Percentiles rank a stretch among this genome's conserved stretches.
phyloP scores from a whole-genome alignment of 35 echinoderm and acorn worm genomes.

The Lytechinus variegatus region DNA sequence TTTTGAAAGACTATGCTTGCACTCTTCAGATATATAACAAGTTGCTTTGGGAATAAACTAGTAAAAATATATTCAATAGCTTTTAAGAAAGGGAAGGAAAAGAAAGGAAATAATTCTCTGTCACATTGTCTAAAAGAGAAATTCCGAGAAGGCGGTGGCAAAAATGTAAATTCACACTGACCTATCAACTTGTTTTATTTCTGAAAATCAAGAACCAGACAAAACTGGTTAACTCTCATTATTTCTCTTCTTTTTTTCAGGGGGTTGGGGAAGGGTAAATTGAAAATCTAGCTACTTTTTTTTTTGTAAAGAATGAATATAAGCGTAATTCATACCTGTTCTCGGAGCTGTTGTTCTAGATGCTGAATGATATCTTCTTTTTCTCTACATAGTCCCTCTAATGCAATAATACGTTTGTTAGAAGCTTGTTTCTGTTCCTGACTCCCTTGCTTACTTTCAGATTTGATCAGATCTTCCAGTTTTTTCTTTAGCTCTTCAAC shows the following conservation, averaged over 20 bases:
- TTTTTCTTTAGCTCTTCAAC: constrained; percentile 44
- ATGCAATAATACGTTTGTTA: constrained; percentile 37
- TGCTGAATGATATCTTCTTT: constrained; percentile 41
- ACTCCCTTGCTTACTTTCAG: background rate
- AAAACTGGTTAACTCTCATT: background rate
- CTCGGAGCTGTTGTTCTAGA: constrained; percentile 22
- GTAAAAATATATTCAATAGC: no score
- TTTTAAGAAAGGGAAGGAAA: background rate
- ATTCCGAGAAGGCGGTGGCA: no score
- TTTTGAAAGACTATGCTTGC: no score
- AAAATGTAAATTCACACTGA: background rate
- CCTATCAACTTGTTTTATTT: background rate
- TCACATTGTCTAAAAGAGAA: background rate
- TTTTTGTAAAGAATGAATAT: background rate
- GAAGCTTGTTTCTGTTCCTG: constrained; percentile 34
- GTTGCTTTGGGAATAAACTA: no score
- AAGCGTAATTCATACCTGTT: background rate
- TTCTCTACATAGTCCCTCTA: constrained; percentile 42
- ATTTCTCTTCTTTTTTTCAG: no score
- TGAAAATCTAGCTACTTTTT: background rate
- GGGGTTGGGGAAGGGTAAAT: background rate
- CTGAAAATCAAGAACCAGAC: background rate
- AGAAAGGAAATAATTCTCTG: no score
- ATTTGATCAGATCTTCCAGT: constrained; percentile 14
- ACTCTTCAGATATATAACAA: no score